phyloP scores from a whole-genome alignment of 2,797 vertebrate species.

The Champsocephalus gunnari region DNA sequence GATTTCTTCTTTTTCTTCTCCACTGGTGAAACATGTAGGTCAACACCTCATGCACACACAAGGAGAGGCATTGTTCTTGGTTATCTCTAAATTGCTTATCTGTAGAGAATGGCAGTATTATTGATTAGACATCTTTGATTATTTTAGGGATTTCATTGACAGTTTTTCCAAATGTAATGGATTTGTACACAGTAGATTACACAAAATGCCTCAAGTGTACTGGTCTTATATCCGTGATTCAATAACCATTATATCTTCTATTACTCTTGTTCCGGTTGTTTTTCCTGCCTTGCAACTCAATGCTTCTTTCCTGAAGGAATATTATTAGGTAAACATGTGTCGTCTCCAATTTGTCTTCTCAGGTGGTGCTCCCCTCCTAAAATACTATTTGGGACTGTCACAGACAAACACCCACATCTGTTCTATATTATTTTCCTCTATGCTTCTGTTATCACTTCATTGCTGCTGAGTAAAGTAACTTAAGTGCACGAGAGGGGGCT shows the following conservation, averaged over 20 bases:
- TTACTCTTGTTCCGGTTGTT: conserved; percentile 14
- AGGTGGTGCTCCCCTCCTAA: conserved; percentile 19
- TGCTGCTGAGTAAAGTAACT: conserved; percentile 18
- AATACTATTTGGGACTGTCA: conserved; percentile 17
- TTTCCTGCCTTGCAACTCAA: conserved; percentile 8
- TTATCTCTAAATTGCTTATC: conserved; percentile 16
- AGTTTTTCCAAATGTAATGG: not conserved
- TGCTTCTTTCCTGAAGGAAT: conserved; percentile 22
- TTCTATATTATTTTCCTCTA: conserved; percentile 7
- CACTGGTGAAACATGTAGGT: conserved; percentile 37
- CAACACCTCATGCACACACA: conserved; percentile 13
- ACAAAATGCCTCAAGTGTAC: not conserved
- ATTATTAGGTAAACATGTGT: conserved; percentile 33
- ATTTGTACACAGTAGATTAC: not conserved
- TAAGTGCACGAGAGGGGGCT: conserved; percentile 16
- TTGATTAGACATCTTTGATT: conserved; percentile 2
- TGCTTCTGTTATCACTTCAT: conserved; percentile 18
- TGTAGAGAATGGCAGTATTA: not conserved
- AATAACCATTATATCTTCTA: conserved; percentile 3
- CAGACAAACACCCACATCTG: conserved; percentile 30
- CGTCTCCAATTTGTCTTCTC: conserved; percentile 14
- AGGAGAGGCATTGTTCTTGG: not conserved
- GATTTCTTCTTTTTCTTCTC: conserved; percentile 24
- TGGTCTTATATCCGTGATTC: not conserved
- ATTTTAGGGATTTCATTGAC: not conserved